Percentiles rank a stretch among this genome's conserved stretches.
These are phyloP conservation scores for Phyto melanocephala DNA, from an alignment of 2,888 invertebrate genomes.

Conservation along the genomic window DNA sequence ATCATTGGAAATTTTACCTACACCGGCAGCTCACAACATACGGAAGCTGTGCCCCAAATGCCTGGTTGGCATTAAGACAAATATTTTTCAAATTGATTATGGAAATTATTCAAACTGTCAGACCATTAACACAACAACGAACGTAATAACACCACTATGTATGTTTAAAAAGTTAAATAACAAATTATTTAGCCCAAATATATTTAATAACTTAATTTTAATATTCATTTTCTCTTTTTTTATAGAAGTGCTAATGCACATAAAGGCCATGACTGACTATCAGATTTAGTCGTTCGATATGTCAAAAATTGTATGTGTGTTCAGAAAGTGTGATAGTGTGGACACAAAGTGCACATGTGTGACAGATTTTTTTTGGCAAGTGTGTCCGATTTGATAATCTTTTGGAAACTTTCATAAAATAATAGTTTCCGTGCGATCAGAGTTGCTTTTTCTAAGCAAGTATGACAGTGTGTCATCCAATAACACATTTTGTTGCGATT, in stretches of 20 bases:
- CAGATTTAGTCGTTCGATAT: too few species aligned
- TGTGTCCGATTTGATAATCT: too few species aligned
- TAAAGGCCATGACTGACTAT: too few species aligned
- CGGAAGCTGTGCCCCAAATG: not conserved
- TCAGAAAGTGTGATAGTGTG: too few species aligned
- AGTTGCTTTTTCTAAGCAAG: too few species aligned
- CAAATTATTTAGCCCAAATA: not conserved
- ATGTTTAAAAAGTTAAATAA: not conserved
- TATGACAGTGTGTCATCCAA: too few species aligned
- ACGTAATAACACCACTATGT: conserved; percentile 17
- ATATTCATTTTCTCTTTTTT: not conserved
- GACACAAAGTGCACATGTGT: too few species aligned
- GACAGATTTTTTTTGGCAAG: too few species aligned
- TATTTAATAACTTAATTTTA: conserved; percentile 38
- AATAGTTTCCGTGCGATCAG: too few species aligned
- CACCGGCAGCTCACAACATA: not conserved
- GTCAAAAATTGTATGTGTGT: too few species aligned
- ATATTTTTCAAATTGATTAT: conserved; percentile 57
- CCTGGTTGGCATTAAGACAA: conserved; percentile 20
- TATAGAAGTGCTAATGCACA: not conserved
- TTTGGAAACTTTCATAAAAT: too few species aligned
- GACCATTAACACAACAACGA: conserved; percentile 27
- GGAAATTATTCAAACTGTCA: conserved; percentile 57
- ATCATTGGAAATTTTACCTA: not conserved
- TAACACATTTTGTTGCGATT: too few species aligned